Evolutionary conservation across 1,140 invertebrate genomes (phyloP).

Genomic region (Anthonomus grandis): DNA sequence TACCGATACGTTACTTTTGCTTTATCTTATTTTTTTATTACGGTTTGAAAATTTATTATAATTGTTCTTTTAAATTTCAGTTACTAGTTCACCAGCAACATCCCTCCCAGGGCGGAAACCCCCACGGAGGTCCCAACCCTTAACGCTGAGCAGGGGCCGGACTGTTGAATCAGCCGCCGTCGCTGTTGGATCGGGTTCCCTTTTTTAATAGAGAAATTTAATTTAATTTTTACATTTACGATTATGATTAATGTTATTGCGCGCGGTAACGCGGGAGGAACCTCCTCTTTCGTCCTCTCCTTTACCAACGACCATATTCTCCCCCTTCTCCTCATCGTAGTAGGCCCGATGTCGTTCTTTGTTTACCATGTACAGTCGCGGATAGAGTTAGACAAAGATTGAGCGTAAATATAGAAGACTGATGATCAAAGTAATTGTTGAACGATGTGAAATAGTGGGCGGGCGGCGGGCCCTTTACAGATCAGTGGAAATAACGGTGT

Average conservation of each 20-base stretch:
- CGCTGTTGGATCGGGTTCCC: neutral
- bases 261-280: neutral
- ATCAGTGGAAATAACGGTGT: too few species aligned
- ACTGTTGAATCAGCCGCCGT: neutral
- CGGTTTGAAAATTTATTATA: neutral
- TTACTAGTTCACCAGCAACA: slow-evolving; percentile 29
- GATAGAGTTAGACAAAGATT: neutral
- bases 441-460: too few species aligned
- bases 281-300: neutral
- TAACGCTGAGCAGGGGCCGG: slow-evolving; percentile 21
- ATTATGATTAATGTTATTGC: neutral
- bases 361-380: neutral
- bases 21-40: too few species aligned
- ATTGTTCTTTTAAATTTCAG: too few species aligned
- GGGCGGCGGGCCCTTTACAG: too few species aligned
- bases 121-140: slow-evolving; percentile 31
- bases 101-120: slow-evolving; percentile 28
- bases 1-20: too few species aligned
- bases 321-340: neutral
- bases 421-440: too few species aligned
- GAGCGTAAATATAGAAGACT: neutral
- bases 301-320: neutral
- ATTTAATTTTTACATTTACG: slow-evolving; percentile 8
- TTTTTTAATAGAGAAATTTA: slow-evolving; percentile 9
- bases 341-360: neutral